These are phyloP conservation scores for Syngnathus acus DNA, from an alignment of 2,797 vertebrate genomes.

Conservation along the genomic window DNA sequence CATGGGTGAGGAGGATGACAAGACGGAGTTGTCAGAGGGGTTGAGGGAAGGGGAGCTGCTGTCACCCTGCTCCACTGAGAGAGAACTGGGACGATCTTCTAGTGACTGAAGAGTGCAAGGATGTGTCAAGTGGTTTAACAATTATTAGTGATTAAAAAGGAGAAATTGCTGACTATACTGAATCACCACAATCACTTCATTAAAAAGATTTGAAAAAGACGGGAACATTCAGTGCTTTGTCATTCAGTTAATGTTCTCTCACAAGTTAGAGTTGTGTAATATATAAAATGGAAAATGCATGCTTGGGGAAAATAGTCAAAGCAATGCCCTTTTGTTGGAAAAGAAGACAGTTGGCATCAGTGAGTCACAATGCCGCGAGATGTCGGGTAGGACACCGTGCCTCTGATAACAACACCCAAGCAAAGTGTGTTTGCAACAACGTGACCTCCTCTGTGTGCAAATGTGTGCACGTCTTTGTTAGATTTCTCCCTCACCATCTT, in stretches of 20 bases:
- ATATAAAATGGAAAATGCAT: constrained; percentile 3
- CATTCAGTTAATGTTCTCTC: background rate
- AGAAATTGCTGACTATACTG: background rate
- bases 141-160: background rate
- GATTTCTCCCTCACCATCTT: constrained; percentile 86
- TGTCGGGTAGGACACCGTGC: constrained; percentile 42
- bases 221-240: background rate
- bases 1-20: constrained; percentile 92
- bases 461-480: constrained; percentile 24
- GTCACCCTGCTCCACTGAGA: constrained; percentile 88
- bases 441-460: constrained; percentile 26
- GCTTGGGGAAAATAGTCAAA: constrained; percentile 12
- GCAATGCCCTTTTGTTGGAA: constrained; percentile 35
- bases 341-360: constrained; percentile 50
- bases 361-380: constrained; percentile 54
- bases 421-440: constrained; percentile 5
- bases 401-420: constrained; percentile 40
- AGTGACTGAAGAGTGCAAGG: constrained; percentile 71
- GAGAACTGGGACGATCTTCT: constrained; percentile 91
- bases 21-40: constrained; percentile 91
- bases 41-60: constrained; percentile 94
- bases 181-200: background rate
- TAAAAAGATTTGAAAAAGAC: background rate
- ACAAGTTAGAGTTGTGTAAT: too few relatives aligned
- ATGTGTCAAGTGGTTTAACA: background rate